Conservation (phyloP, 2,797 vertebrate genomes). For the Schizothorax lantsangensis region DNA sequence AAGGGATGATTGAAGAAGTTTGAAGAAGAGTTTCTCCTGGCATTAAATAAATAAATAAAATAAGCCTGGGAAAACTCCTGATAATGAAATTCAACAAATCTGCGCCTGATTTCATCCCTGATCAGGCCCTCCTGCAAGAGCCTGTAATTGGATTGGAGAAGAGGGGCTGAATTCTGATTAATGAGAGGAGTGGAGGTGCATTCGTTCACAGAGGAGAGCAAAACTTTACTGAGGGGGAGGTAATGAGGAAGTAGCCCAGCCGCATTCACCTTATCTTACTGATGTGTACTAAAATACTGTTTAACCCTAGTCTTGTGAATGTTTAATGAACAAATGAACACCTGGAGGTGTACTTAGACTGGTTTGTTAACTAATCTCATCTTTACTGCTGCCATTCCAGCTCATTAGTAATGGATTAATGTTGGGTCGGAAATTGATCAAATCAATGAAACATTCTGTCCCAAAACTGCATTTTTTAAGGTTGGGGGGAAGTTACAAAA, state of each 20-base stretch:
- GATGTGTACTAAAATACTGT: slow-evolving; percentile 1
- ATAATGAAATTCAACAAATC: slow-evolving; percentile 51
- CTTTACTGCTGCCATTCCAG: neutral
- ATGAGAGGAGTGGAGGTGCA: slow-evolving; percentile 26
- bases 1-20: slow-evolving; percentile 38
- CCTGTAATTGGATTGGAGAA: slow-evolving; percentile 47
- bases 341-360: slow-evolving; percentile 5
- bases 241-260: slow-evolving; percentile 24
- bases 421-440: neutral
- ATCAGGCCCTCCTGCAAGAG: slow-evolving; percentile 26
- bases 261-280: slow-evolving; percentile 18
- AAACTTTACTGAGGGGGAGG: slow-evolving; percentile 9
- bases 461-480: neutral
- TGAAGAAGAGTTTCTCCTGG: slow-evolving; percentile 26
- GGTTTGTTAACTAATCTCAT: slow-evolving; percentile 20
- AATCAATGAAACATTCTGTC: neutral
- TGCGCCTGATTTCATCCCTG: slow-evolving; percentile 37
- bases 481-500: neutral
- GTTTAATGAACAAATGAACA: slow-evolving; percentile 28
- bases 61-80: slow-evolving; percentile 1
- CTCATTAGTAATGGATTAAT: slow-evolving; percentile 13
- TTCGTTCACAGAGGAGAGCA: neutral
- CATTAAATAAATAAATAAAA: slow-evolving; percentile 35
- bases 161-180: slow-evolving; percentile 46
- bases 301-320: slow-evolving; percentile 12